These are phyloP conservation scores for Baronia brevicornis DNA, from an alignment of 2,888 invertebrate species.

Conservation along the genomic window DNA sequence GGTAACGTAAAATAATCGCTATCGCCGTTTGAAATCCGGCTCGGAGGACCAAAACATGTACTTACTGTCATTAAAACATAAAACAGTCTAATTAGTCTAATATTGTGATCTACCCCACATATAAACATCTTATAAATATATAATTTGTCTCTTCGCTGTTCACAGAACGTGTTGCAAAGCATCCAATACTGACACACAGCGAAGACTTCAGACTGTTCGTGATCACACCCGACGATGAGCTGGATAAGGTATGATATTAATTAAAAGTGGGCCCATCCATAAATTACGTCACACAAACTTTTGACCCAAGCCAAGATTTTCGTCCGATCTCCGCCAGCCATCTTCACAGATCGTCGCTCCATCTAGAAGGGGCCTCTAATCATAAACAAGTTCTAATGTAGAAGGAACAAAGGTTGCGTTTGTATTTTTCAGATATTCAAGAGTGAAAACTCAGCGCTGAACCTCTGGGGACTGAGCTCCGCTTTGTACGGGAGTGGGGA, in stretches of 20 bases:
- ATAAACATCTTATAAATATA: not conserved
- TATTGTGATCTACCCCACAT: not conserved
- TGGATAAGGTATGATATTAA: conserved; percentile 43
- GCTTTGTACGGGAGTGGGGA: conserved; percentile 43
- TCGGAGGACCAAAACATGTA: too few relatives aligned
- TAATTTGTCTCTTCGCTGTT: conserved; percentile 9
- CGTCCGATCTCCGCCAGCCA: not conserved
- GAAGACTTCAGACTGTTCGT: conserved; percentile 57
- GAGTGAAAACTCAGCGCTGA: conserved; percentile 50
- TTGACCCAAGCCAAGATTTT: not conserved
- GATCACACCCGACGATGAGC: conserved; percentile 55
- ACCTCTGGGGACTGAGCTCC: conserved; percentile 53
- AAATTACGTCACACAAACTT: too few relatives aligned
- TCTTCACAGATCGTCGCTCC: too few relatives aligned
- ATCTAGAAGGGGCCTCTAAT: too few relatives aligned
- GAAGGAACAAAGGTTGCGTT: too few relatives aligned
- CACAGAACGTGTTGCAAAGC: conserved; percentile 58
- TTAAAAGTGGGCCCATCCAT: too few relatives aligned
- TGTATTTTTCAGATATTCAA: conserved; percentile 44
- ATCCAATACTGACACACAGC: conserved; percentile 61
- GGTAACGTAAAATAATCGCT: conserved; percentile 32
- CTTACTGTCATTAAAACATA: too few relatives aligned
- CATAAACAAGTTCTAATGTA: too few relatives aligned
- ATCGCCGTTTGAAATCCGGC: too few relatives aligned
- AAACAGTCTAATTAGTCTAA: too few relatives aligned